Evolutionary conservation across 2,113 vertebrate genomes (phyloP), one percentile per base, ranked within the genome.

Genomic region (Diphyllodes magnificus): DNA sequence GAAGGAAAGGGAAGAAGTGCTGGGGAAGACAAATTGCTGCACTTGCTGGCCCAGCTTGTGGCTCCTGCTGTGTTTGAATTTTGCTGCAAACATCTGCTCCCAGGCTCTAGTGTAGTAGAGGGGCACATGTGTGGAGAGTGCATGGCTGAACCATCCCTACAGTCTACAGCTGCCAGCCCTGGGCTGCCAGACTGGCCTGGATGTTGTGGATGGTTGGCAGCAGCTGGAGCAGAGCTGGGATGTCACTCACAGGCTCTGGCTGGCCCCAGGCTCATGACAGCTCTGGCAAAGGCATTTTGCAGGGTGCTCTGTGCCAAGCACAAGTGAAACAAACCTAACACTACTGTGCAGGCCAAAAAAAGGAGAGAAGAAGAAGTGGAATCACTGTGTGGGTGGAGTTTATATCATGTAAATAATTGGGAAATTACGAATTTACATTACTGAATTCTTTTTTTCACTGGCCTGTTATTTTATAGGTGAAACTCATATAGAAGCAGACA

Each of bases 231-330:
- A 65, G 64, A 45, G 44, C n/a, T 82, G 60, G 53, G 33, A 47
- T 78, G 65, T 75, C 64, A 25, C 23, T 82, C 44, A 35, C 1
- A 8, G 28, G 28, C 23, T 82, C 53, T 56, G 70, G 27, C 28
- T 57, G 47, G 53, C 40, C 37, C n/a, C 71, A 40, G 37, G 72
- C 64, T 76, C 30, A 25, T 0, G 1, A 65, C 24, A 87, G 27
- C 40, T 40, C 53, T 60, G 57, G 40, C 0, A 0, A 86, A 76
- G 3, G 1, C 0, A 0, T 79, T 53, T 79, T 35, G 49, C 72
- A 60, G 11, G 10, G 14, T 57, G 28, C 1, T 23, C 27, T 40
- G 50, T 71, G 60, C 57, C 45, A 79, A 86, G 37, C 37, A 24
- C 1, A 2, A 91, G 9, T 40, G 51, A 84, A 86, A 76, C n/a